Percentiles rank a stretch among this genome's conserved stretches.
Evolutionary conservation across 1,140 invertebrate genomes (phyloP).

Genomic region (Saccostrea echinata): DNA sequence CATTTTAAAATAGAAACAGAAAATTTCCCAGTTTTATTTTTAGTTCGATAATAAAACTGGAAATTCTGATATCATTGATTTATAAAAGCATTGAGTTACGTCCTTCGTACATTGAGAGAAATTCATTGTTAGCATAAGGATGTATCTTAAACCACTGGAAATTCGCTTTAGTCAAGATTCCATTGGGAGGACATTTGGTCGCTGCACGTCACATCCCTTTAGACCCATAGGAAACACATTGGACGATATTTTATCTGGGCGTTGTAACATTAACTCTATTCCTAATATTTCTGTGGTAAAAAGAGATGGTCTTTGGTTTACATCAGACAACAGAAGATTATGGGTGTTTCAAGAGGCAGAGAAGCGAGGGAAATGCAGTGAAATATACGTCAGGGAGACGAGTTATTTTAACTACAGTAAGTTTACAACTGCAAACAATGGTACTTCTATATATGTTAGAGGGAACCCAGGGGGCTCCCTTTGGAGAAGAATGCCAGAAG

Average conservation of each 20-base stretch:
- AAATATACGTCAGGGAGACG: conserved; percentile 30
- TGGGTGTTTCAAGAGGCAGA: no score
- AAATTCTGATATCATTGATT: no score
- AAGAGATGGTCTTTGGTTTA: conserved; percentile 46
- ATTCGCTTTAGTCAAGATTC: conserved; percentile 52
- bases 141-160: conserved; percentile 49
- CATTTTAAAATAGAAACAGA: no score
- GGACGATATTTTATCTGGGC: conserved; percentile 40
- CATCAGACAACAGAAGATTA: conserved; percentile 52
- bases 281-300: conserved; percentile 33
- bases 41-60: no score
- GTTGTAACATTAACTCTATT: conserved; percentile 17
- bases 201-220: not conserved
- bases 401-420: conserved; percentile 36
- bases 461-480: conserved; percentile 1
- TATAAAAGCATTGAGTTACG: no score
- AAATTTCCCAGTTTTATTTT: no score
- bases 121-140: not conserved
- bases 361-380: no score
- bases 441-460: not conserved
- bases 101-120: no score
- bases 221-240: conserved; percentile 34
- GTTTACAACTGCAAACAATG: conserved; percentile 43
- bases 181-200: conserved; percentile 37
- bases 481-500: not conserved